Percentiles rank a stretch among this genome's conserved stretches.
Conservation (phyloP, 2,888 invertebrate genomes). For the Congeria kusceri region DNA sequence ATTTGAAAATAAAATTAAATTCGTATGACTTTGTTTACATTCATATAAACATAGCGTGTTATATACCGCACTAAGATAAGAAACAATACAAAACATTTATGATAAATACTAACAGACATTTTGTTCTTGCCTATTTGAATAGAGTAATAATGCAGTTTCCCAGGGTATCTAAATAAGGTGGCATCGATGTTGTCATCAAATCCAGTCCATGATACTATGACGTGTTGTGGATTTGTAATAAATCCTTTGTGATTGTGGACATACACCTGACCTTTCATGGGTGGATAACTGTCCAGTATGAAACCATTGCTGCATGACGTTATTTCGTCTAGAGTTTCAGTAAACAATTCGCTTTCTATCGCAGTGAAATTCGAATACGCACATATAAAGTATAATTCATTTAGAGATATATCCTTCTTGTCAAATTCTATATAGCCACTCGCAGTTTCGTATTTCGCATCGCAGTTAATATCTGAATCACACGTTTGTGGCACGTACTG, state of each 20-base stretch:
- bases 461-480: slow-evolving; percentile 15
- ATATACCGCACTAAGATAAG: no score
- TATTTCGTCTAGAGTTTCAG: slow-evolving; percentile 36
- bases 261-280: slow-evolving; percentile 18
- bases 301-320: slow-evolving; percentile 49
- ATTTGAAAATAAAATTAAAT: no score
- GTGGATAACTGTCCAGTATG: slow-evolving; percentile 29
- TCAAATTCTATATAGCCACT: slow-evolving; percentile 22
- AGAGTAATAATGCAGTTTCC: slow-evolving; percentile 4
- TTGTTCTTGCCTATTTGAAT: slow-evolving; percentile 24
- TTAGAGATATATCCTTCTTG: neutral
- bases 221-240: slow-evolving; percentile 6
- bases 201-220: slow-evolving; percentile 24
- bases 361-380: slow-evolving; percentile 26
- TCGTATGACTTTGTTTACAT: no score
- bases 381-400: slow-evolving; percentile 36
- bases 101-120: no score
- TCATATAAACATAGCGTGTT: no score
- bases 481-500: slow-evolving; percentile 30
- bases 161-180: slow-evolving; percentile 15
- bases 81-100: no score
- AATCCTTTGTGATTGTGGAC: slow-evolving; percentile 25
- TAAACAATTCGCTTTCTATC: slow-evolving; percentile 16
- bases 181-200: slow-evolving; percentile 39
- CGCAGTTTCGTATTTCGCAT: neutral